A percentile compares a stretch with the other conserved stretches of the same genome.
Conservation (phyloP, 1,140 invertebrate species). For the Ostrea edulis region DNA sequence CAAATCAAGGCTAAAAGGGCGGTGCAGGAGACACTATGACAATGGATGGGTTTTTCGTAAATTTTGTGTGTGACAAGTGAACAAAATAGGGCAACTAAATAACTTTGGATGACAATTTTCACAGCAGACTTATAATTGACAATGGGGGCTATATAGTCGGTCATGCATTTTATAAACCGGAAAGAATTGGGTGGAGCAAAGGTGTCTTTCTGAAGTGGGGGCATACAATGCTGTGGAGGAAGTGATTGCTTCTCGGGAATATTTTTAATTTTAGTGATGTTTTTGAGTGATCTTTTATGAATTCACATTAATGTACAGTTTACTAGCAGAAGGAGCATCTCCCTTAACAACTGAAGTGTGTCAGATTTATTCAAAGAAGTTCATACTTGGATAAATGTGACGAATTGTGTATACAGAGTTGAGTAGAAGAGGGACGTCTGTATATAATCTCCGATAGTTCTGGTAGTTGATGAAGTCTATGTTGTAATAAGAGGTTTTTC, state of each 20-base stretch:
- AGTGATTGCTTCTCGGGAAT: neutral
- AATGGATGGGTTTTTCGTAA: neutral
- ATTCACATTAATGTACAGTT: neutral
- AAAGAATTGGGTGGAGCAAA: neutral
- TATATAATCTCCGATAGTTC: neutral
- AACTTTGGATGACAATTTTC: slow-evolving; percentile 17
- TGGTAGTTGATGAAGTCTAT: neutral
- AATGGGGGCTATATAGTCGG: neutral
- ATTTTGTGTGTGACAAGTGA: neutral
- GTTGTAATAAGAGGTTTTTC: neutral
- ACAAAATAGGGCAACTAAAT: slow-evolving; percentile 2
- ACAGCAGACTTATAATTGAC: slow-evolving; percentile 30
- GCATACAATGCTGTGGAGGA: neutral
- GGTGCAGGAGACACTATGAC: neutral
- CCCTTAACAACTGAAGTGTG: neutral
- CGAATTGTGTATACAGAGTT: neutral
- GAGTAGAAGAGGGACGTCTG: neutral
- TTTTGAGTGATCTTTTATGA: neutral
- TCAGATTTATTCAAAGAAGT: slow-evolving; percentile 27
- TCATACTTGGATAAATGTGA: slow-evolving; percentile 18
- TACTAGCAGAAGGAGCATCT: neutral
- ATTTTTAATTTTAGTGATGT: slow-evolving; percentile 6
- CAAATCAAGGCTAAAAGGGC: neutral
- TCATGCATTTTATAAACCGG: neutral
- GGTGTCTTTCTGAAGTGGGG: neutral